Evolutionary conservation across 2,797 vertebrate species (phyloP).

Genomic region (Acrossocheilus wenchowensis): DNA sequence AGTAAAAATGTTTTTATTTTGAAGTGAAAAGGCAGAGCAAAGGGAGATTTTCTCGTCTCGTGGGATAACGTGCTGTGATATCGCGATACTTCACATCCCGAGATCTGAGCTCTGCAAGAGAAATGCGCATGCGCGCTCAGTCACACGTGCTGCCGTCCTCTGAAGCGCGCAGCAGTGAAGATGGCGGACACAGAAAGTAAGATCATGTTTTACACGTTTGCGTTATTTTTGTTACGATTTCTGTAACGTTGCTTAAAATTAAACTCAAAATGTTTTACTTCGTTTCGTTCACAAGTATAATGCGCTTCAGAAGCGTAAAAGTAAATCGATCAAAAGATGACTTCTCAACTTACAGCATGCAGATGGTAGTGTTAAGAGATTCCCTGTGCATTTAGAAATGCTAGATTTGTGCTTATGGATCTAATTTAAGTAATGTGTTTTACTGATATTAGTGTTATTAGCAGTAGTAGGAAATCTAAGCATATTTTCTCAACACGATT

Average conservation of each 20-base stretch:
- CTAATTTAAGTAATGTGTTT: neutral
- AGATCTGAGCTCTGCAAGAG: neutral
- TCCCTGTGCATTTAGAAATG: neutral
- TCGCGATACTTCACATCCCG: slow-evolving; percentile 36
- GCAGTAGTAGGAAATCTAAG: neutral
- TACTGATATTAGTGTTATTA: neutral
- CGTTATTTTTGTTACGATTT: too few species aligned
- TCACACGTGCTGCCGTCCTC: slow-evolving; percentile 54
- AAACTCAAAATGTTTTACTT: neutral
- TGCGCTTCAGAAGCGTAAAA: neutral
- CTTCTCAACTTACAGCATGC: neutral
- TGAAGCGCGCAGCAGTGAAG: slow-evolving; percentile 58
- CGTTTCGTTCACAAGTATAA: neutral
- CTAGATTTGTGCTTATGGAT: too few species aligned
- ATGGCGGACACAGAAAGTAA: slow-evolving; percentile 76
- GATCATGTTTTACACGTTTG: neutral
- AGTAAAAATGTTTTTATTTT: neutral
- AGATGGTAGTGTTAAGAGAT: neutral
- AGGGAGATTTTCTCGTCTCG: neutral
- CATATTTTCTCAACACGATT: neutral
- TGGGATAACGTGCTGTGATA: neutral
- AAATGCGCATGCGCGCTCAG: slow-evolving; percentile 45
- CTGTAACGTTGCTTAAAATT: too few species aligned
- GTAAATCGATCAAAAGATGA: too few species aligned
- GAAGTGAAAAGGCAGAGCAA: neutral